These are phyloP conservation scores for Adelges cooleyi DNA, from an alignment of 1,140 invertebrate species.

Conservation along the genomic window DNA sequence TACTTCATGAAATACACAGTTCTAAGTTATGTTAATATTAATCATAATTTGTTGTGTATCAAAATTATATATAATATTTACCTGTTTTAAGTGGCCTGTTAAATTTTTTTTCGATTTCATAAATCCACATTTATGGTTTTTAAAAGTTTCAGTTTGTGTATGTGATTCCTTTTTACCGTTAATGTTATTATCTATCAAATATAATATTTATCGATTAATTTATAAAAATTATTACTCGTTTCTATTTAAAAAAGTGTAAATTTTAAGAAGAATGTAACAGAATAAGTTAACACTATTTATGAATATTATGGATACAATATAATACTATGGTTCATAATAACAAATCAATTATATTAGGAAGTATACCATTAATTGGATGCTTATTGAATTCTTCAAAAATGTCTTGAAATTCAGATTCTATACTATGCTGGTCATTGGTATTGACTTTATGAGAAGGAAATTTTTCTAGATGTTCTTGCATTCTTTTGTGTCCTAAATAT, in stretches of 20 bases:
- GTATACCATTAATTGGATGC: not conserved
- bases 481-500: constrained; percentile 19
- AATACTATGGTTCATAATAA: no score
- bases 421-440: not conserved
- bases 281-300: no score
- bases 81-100: not conserved
- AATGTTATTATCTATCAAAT: not conserved
- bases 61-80: no score
- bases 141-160: constrained; percentile 1
- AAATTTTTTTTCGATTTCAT: constrained; percentile 18
- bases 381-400: constrained; percentile 14
- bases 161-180: constrained; percentile 11
- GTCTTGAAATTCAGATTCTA: constrained; percentile 15
- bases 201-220: no score
- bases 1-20: no score
- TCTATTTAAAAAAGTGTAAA: no score
- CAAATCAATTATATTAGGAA: no score
- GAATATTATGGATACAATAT: no score
- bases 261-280: no score
- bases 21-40: no score
- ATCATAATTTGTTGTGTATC: no score
- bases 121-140: constrained; percentile 7
- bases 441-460: constrained; percentile 8
- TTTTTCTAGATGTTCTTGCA: constrained; percentile 16
- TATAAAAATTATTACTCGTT: no score